Evolutionary conservation across 2,888 invertebrate genomes (phyloP), one percentile per base, ranked within the genome.

Genomic region (Thecophora atra): DNA sequence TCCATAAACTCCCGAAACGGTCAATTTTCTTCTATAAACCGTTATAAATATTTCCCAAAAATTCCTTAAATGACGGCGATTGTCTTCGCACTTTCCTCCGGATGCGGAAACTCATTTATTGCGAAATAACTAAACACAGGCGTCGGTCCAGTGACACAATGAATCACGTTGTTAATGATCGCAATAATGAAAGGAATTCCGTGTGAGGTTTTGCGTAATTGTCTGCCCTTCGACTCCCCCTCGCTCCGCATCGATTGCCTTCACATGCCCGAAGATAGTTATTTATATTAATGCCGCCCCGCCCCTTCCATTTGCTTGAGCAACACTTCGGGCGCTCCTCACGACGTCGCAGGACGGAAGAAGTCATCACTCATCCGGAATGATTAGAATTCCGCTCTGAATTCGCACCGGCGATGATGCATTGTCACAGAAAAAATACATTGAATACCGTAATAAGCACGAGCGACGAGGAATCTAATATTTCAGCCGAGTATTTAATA

Each of bases 291-390:
- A 81, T 81, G 47, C 28, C 64, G 21, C 60, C 15, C 19, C 69
- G 19, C 30, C 67, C 54, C 37, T 13, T 37, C 47, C 28, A 60
- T 47, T 19, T 60, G 30, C n/a, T n/a, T 52, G 60, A 19, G 47
- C 62, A 30, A 51, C 69, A 70, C 66, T 51, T 64, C 58, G 21
- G 66, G 63, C 64, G 30, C 58, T 63, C 3, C 17, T 26, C 58
- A 30, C 28, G 42, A 44, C 30, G 64, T 67, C 73, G 75, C 76
- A 76, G 74, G 75, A 73, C 76, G 78, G n/a, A n/a, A n/a, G n/a
- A n/a, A n/a, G 79, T 78, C 80, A 81, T 81, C 80, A 80, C 78
- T 81, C 81, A 81, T 79, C 73, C 76, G 79, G 79, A 78, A 81
- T 81, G 81, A 79, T 81, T 80, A 77, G 78, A 80, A 80, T 79